Evolutionary conservation across 1,140 invertebrate species (phyloP), one percentile per base, ranked within the genome.

Genomic region (Pseudomyrmex concolor): DNA sequence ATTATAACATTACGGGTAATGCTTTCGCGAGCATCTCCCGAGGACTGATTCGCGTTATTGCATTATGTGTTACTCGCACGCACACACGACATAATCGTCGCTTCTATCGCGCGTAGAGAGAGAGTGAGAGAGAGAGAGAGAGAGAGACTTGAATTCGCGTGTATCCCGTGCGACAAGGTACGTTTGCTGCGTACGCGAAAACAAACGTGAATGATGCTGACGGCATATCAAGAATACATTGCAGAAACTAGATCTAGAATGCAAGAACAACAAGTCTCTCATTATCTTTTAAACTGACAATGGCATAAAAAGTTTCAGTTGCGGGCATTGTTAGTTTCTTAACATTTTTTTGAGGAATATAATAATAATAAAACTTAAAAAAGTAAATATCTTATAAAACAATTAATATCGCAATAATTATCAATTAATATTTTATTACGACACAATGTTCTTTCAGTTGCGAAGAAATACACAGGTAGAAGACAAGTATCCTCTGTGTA

Each of bases 1-100:
- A 45, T 84, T 68, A 63, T 81, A 87, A 82, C 87, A 88, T 89
- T 86, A 89, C 83, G 86, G 71, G 60, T 77, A 82, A 86, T 84
- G 87, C 78, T 88, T 80, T 88, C 62, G 83, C 86, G 85, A 84
- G 86, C 83, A 84, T 54, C 82, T 72, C 74, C 51, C 72, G 77
- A 73, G 76, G 67, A 84, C 57, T 73, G 86, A 84, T 87, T 84
- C 67, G 77, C 83, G 77, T 84, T 81, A 84, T 84, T 84, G 66
- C 83, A 81, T 84, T 84, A 84, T 81, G 12, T 43, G 77, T 51
- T 78, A 85, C 66, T 83, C 70, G 71, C 67, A 74, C 78, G 78
- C 55, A 22, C 55, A 59, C 54, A 78, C 76, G 64, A 59, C 43
- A 68, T 70, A 78, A 78, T 78, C 76, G 76, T 70, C 64, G 43